Conservation (phyloP, 2,797 vertebrate genomes). For the Neoniphon sammara region DNA sequence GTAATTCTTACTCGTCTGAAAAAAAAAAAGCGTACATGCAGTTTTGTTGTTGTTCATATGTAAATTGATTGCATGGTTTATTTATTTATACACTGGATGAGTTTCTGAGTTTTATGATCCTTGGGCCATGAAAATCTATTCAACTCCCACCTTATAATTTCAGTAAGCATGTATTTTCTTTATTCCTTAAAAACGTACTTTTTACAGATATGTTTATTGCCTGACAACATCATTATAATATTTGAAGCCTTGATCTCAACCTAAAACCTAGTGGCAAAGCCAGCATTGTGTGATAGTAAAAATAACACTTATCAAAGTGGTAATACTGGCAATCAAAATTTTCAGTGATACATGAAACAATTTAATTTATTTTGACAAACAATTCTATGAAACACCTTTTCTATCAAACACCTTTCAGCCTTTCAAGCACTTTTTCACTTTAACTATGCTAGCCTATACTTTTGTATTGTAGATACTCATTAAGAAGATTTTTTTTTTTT, state of each 20-base stretch:
- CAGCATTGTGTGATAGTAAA: background rate
- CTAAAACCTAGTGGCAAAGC: background rate
- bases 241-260: background rate
- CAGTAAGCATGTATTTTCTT: background rate
- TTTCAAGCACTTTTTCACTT: conserved; percentile 19
- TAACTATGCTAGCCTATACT: background rate
- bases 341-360: conserved; percentile 8
- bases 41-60: background rate
- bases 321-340: background rate
- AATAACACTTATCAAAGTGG: conserved; percentile 16
- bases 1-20: conserved; percentile 3
- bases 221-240: background rate
- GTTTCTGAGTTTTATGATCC: background rate
- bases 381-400: conserved; percentile 26
- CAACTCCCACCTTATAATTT: background rate
- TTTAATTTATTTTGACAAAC: conserved; percentile 30
- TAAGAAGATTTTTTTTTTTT: conserved; percentile 20
- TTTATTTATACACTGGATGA: background rate
- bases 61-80: background rate
- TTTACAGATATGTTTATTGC: background rate
- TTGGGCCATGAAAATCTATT: background rate
- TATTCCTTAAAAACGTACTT: background rate
- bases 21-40: background rate
- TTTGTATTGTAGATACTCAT: conserved; percentile 24
- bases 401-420: conserved; percentile 39